Evolutionary conservation across 1,140 invertebrate species (phyloP).

Genomic region (Zaprionus ornatus): DNA sequence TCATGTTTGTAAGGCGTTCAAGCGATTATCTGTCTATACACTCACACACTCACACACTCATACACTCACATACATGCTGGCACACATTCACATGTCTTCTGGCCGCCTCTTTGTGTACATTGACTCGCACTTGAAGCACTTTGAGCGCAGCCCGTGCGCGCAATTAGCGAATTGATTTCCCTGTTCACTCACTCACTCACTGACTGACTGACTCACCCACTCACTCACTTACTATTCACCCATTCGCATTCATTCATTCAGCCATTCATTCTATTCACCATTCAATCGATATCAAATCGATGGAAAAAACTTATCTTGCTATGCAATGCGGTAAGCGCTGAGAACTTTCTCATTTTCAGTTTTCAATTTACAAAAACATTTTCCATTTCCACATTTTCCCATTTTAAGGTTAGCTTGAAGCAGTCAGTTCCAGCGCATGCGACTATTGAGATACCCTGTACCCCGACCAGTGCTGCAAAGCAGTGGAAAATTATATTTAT

Average conservation of each 20-base stretch:
- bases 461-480: too few species aligned
- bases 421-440: too few species aligned
- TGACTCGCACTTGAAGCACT: constrained; percentile 2
- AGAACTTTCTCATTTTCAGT: background rate
- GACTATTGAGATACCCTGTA: too few species aligned
- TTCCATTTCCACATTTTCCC: background rate
- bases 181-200: background rate
- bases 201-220: background rate
- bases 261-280: background rate
- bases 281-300: background rate
- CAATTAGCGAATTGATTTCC: constrained; percentile 20
- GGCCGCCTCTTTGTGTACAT: background rate
- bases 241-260: background rate
- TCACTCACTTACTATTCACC: background rate
- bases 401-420: too few species aligned
- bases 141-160: constrained; percentile 6
- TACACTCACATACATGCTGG: background rate
- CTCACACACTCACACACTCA: background rate
- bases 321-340: background rate
- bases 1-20: constrained; percentile 31
- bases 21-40: constrained; percentile 28
- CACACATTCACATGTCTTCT: background rate
- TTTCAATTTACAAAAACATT: constrained; percentile 1
- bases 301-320: background rate
- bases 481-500: too few species aligned